These are phyloP conservation scores for Drosophila willistoni DNA, from an alignment of 1,140 invertebrate genomes.

Conservation along the genomic window DNA sequence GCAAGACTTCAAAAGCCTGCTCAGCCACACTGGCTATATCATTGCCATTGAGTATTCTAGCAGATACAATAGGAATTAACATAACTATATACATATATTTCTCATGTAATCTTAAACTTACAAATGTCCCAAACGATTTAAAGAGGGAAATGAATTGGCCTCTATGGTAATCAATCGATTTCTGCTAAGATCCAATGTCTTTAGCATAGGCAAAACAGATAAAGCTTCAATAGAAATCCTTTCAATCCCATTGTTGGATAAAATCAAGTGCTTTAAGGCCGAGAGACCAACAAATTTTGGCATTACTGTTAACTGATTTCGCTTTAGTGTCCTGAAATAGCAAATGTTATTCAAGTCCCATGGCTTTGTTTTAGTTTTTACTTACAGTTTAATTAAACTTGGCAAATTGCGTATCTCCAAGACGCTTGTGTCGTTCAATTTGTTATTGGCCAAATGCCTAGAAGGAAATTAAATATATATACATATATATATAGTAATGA, in stretches of 20 bases:
- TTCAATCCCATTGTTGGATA: slow-evolving; percentile 87
- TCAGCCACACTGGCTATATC: slow-evolving; percentile 88
- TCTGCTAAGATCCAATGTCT: slow-evolving; percentile 86
- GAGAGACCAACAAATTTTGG: slow-evolving; percentile 69
- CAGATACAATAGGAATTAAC: slow-evolving; percentile 43
- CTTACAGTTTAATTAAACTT: slow-evolving; percentile 80
- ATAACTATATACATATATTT: not conserved
- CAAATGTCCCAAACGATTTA: slow-evolving; percentile 83
- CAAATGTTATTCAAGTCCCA: not conserved
- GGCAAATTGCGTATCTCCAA: slow-evolving; percentile 84
- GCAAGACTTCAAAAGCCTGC: slow-evolving; percentile 89
- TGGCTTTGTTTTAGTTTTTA: slow-evolving; percentile 10
- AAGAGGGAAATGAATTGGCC: slow-evolving; percentile 83
- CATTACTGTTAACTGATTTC: slow-evolving; percentile 70
- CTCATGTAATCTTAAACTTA: slow-evolving; percentile 73
- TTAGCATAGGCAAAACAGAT: slow-evolving; percentile 85
- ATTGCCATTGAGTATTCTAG: slow-evolving; percentile 90
- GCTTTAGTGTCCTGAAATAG: slow-evolving; percentile 63
- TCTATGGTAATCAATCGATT: slow-evolving; percentile 86
- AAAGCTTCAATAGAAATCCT: slow-evolving; percentile 86
- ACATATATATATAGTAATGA: slow-evolving; percentile 47
- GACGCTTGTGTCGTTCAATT: slow-evolving; percentile 84
- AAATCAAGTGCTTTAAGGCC: slow-evolving; percentile 83
- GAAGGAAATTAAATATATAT: not conserved
- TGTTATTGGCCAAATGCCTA: slow-evolving; percentile 84